Evolutionary conservation across 1,140 invertebrate species (phyloP).

Genomic region (Bradysia coprophila): DNA sequence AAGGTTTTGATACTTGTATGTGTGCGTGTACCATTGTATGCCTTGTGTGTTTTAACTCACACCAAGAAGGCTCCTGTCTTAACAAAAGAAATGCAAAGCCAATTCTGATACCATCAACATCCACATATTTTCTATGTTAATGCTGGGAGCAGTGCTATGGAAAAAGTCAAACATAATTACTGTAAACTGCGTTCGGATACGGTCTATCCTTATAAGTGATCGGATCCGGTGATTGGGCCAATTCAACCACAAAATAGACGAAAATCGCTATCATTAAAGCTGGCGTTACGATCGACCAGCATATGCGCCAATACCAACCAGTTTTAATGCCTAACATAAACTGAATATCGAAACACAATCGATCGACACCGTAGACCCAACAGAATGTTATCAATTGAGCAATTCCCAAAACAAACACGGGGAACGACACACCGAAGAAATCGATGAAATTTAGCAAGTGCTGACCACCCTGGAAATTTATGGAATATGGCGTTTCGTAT

Average conservation of each 20-base stretch:
- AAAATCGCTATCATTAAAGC: slow-evolving; percentile 43
- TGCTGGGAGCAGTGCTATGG: no score
- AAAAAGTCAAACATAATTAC: slow-evolving; percentile 19
- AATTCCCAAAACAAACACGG: slow-evolving; percentile 45
- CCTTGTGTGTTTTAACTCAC: no score
- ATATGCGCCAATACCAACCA: slow-evolving; percentile 57
- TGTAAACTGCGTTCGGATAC: slow-evolving; percentile 28
- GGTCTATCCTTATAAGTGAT: slow-evolving; percentile 26
- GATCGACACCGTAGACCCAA: slow-evolving; percentile 49
- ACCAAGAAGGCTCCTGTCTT: no score
- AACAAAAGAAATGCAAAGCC: no score
- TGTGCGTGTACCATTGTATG: no score
- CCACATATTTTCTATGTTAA: no score
- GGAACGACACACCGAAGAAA: slow-evolving; percentile 52
- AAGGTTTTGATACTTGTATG: no score
- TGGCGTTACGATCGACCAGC: slow-evolving; percentile 63
- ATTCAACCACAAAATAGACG: slow-evolving; percentile 37
- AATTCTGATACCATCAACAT: no score
- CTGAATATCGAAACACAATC: slow-evolving; percentile 38
- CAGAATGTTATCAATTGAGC: slow-evolving; percentile 39
- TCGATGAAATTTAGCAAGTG: slow-evolving; percentile 62
- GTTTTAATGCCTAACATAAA: slow-evolving; percentile 54
- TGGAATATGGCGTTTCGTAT: slow-evolving; percentile 12
- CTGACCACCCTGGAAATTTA: slow-evolving; percentile 74
- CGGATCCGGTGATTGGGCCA: slow-evolving; percentile 27